A percentile compares a stretch with the other conserved stretches of the same genome.
Evolutionary conservation across 2,888 invertebrate species (phyloP).

Genomic region (Dryococelus australis): DNA sequence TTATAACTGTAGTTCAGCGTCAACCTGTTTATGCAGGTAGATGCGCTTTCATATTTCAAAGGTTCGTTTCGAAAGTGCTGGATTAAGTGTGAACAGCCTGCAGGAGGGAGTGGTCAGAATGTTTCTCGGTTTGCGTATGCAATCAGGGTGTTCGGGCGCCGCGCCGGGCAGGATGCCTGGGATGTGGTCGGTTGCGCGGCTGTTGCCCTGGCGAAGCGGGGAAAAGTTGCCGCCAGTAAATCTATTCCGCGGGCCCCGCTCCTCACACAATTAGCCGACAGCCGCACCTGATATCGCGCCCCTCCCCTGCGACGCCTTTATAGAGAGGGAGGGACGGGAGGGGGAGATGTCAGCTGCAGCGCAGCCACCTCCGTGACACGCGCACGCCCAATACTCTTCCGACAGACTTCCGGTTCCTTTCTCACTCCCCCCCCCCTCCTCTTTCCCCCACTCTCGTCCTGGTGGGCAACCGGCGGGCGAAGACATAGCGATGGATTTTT

Average conservation of each 20-base stretch:
- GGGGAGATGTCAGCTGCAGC: constrained; percentile 22
- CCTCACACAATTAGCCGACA: constrained; percentile 25
- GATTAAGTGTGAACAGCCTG: too few species aligned
- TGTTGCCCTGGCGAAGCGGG: not conserved
- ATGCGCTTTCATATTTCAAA: too few species aligned
- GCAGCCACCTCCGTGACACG: not conserved
- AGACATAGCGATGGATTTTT: too few species aligned
- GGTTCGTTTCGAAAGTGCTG: too few species aligned
- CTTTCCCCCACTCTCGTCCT: not conserved
- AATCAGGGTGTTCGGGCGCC: too few species aligned
- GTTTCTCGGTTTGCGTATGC: too few species aligned
- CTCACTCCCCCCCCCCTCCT: not conserved
- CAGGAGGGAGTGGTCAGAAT: too few species aligned
- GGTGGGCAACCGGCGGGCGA: too few species aligned
- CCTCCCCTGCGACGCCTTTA: not conserved
- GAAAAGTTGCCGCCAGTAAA: constrained; percentile 25
- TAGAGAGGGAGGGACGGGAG: not conserved
- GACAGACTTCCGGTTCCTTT: not conserved
- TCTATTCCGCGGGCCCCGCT: constrained; percentile 17
- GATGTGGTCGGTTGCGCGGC: not conserved
- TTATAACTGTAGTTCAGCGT: too few species aligned
- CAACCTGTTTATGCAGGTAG: too few species aligned
- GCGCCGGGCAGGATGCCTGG: too few species aligned
- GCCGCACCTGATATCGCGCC: constrained; percentile 28
- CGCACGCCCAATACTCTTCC: not conserved